A percentile compares a stretch with the other conserved stretches of the same genome.
These are phyloP conservation scores for Platypus cylindrus DNA, from an alignment of 2,888 invertebrate genomes.

Conservation along the genomic window DNA sequence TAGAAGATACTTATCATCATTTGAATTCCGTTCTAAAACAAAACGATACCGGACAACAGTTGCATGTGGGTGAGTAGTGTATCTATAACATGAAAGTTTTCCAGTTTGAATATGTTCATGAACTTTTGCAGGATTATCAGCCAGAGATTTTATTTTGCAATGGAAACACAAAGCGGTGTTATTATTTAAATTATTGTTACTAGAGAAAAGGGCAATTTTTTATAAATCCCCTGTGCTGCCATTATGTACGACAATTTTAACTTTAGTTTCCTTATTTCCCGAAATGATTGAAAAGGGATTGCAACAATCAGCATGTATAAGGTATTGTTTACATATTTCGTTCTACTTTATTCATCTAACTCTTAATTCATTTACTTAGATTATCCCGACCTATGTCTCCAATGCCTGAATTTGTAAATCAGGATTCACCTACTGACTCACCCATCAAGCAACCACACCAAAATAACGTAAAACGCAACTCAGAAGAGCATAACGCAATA, in stretches of 20 bases:
- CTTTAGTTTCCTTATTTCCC: slow-evolving; percentile 82
- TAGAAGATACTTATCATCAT: slow-evolving; percentile 87
- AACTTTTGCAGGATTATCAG: slow-evolving; percentile 57
- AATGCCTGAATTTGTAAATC: slow-evolving; percentile 50
- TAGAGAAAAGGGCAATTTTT: slow-evolving; percentile 82
- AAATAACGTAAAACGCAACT: not conserved
- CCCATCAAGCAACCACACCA: slow-evolving; percentile 8
- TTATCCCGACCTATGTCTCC: slow-evolving; percentile 61
- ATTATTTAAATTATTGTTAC: slow-evolving; percentile 80
- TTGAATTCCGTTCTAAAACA: slow-evolving; percentile 70
- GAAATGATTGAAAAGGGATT: slow-evolving; percentile 78
- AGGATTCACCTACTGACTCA: slow-evolving; percentile 27
- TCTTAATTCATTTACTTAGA: slow-evolving; percentile 31
- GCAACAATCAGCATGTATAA: slow-evolving; percentile 67
- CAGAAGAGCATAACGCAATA: slow-evolving; percentile 7
- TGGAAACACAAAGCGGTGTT: slow-evolving; percentile 89
- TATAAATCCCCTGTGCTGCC: slow-evolving; percentile 87
- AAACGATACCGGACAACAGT: slow-evolving; percentile 47
- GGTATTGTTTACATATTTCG: slow-evolving; percentile 34
- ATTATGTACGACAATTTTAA: slow-evolving; percentile 74
- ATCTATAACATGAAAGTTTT: not conserved
- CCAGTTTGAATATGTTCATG: not conserved
- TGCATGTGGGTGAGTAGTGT: slow-evolving; percentile 47
- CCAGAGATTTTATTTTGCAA: slow-evolving; percentile 63
- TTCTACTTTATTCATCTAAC: not conserved